Percentiles rank a stretch among this genome's conserved stretches.
phyloP scores from a whole-genome alignment of 2,797 vertebrate genomes.

The Danio choprae region DNA sequence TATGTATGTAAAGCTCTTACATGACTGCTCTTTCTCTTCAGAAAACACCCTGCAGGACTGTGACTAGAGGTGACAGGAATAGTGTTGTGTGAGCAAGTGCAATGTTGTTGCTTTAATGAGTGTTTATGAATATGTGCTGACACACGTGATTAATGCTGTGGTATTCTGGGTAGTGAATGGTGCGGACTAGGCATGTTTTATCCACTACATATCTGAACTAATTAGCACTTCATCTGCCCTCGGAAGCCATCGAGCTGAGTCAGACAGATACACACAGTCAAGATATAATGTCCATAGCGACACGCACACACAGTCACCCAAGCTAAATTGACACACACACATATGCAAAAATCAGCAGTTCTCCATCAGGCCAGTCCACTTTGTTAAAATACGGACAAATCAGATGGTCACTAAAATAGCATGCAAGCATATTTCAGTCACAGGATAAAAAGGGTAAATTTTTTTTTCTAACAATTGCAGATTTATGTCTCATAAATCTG shows the following conservation, averaged over 20 bases:
- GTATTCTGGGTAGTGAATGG: constrained; percentile 43
- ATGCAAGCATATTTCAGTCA: no score
- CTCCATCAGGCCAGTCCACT: not conserved
- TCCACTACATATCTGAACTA: constrained; percentile 41
- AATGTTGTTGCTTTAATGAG: constrained; percentile 44
- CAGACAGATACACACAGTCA: constrained; percentile 32
- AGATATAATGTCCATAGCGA: constrained; percentile 1
- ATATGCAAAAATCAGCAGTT: constrained; percentile 21
- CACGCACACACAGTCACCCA: not conserved
- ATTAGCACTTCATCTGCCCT: constrained; percentile 49
- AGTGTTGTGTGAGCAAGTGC: constrained; percentile 21
- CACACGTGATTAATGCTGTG: constrained; percentile 49
- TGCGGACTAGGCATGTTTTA: constrained; percentile 46
- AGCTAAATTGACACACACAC: constrained; percentile 10
- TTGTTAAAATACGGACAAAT: not conserved
- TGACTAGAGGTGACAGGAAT: constrained; percentile 10
- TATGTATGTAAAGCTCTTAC: not conserved
- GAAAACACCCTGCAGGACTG: not conserved
- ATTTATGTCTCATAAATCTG: no score
- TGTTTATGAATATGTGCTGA: constrained; percentile 46
- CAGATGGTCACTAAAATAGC: no score
- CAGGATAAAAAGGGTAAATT: no score
- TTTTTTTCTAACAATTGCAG: no score
- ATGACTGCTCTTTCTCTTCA: constrained; percentile 6
- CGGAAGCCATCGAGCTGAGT: constrained; percentile 44